phyloP scores from a whole-genome alignment of 2,113 vertebrate genomes.

The Columba livia region DNA sequence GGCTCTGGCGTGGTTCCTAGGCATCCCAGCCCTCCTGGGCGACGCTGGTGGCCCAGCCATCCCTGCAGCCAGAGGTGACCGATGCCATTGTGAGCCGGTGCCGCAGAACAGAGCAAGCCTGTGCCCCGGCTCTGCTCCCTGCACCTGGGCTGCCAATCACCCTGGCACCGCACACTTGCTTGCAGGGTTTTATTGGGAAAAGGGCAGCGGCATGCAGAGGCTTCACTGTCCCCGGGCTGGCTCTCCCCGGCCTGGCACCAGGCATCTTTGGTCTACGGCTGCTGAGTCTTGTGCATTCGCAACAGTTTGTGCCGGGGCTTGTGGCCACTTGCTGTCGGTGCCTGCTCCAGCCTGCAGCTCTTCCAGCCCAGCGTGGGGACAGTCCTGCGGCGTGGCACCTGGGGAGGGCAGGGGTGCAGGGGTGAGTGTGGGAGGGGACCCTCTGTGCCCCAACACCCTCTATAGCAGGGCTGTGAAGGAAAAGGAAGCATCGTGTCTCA shows the following conservation, averaged over 20 bases:
- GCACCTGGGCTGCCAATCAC: background rate
- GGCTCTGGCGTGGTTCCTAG: background rate
- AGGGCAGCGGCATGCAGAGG: constrained; percentile 5
- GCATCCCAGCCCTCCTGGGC: background rate
- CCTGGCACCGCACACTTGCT: background rate
- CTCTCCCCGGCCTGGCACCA: background rate
- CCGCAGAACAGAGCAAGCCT: accelerated
- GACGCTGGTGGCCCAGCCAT: background rate
- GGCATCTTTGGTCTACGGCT: constrained; percentile 48
- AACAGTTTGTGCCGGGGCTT: background rate
- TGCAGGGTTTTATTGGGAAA: background rate
- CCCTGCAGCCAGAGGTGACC: accelerated
- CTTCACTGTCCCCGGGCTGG: constrained; percentile 32
- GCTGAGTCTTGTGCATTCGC: constrained; percentile 33
- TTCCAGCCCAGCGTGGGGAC: background rate
- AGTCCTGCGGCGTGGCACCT: background rate
- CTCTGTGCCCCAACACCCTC: accelerated
- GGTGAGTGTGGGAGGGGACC: accelerated
- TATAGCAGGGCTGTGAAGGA: background rate
- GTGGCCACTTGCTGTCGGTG: background rate
- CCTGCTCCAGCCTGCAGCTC: background rate
- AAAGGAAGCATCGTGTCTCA: background rate
- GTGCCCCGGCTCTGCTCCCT: accelerated
- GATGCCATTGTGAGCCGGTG: background rate
- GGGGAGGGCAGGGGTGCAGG: background rate